Base-by-base conservation (phyloP, 2,888 invertebrate genomes). In the Orthosia gothica region DNA sequence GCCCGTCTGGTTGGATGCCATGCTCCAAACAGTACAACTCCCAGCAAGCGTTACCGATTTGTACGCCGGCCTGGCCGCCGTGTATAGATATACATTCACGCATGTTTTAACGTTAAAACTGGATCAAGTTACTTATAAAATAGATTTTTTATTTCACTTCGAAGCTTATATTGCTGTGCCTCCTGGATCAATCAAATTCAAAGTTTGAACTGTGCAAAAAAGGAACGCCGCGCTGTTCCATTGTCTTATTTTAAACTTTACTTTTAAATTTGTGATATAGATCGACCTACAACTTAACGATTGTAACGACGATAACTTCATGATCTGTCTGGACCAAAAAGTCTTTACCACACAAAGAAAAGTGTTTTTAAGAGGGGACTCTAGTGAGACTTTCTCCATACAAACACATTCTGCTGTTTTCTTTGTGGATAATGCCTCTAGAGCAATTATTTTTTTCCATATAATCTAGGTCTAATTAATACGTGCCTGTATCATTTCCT, bases 1-100 rank as follows among this genome's bases (percentile, higher is more conserved):
- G 98, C 18, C 98, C 98, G 91, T 98, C 98, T 52, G 98, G 98
- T 93, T 98, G 98, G 89, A 98, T 98, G 47, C 98, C 98, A 95
- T 98, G 98, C 91, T 98, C 98, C 83, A 98, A 95, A 91, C 98
- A 98, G 93, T 98, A 98, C 79, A 98, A 94, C 92, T 98, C 98
- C 98, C 98, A 98, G 91, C 98, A 98, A 90, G 98, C 98, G 91
- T 98, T 98, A 88, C 98, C 98, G 87, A 98, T 98, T 95, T 98
- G 98, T 88, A 98, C 98, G 90, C 98, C 98, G 13, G 95, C 95
- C 84, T 95, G 96, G 2, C 96, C 96, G 84, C 93, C 89, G 90
- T 97, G 96, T 89, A 96, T 96, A 69, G 96, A 96, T 92, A 96
- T 96, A 83, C 96, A 96, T 90, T 96, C 96, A 91, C 96, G 96